Base-by-base conservation (phyloP, 2,113 vertebrate genomes). In the Rousettus leschenaultii region DNA sequence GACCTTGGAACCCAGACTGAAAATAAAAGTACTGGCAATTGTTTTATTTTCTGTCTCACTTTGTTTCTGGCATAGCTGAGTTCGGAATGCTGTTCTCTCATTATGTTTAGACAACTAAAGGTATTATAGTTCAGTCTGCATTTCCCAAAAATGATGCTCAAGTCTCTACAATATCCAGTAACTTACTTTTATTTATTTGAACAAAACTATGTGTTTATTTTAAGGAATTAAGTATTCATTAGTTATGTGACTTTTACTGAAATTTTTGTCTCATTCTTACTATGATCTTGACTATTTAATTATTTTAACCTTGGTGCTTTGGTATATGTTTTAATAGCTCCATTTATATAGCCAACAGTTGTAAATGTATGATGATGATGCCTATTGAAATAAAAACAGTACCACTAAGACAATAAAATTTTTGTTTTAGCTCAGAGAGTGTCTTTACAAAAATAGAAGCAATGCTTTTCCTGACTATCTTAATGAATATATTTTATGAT, bases 101-200 rank as follows among this genome's bases (percentile, higher is more conserved):
- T 38, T 94, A 90, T 98, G 92, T 98, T 98, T 96, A 97, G 94
- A 95, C 86, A 96, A 61, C 15, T 24, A 90, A 95, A 96, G n/a
- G 53, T 98, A 30, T 79, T 96, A 73, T 48, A 89, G 77, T 30
- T 97, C 21, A 82, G 65, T 33, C n/a, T 48, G 83, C 14, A 59
- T 94, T 98, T 97, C 93, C 86, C 75, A 59, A 96, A 97, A 92
- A 57, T 88, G 95, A 97, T 85, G 87, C 35, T 96, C 84, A 88
- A 61, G 61, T 33, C 38, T 35, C 91, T 95, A 74, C 5, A 92
- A 57, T 35, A 95, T 93, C 92, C 88, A 89, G 61, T 53, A 98
- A 97, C 14, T 77, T 43, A 95, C 57, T 97, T 95, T n/a, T 93
- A 55, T 53, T 97, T 97, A 92, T 95, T 98, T 93, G 92, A 82